These are phyloP conservation scores for Eremobia ochroleuca DNA, from an alignment of 2,888 invertebrate genomes.

Conservation along the genomic window DNA sequence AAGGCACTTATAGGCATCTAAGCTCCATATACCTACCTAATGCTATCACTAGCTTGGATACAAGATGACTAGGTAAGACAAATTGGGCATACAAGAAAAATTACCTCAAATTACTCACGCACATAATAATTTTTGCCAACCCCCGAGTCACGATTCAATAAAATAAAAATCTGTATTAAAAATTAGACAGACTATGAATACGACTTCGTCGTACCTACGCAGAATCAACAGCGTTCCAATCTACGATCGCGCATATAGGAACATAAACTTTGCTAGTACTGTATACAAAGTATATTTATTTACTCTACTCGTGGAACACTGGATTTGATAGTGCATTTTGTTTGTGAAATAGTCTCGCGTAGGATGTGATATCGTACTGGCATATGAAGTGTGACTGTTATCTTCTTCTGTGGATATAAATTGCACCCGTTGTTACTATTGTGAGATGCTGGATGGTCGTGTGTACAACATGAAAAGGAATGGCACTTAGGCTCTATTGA, in stretches of 20 bases:
- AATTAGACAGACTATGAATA: slow-evolving; percentile 76
- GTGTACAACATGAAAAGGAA: slow-evolving; percentile 77
- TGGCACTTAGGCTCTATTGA: slow-evolving; percentile 79
- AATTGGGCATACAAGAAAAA: neutral
- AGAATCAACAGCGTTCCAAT: slow-evolving; percentile 85
- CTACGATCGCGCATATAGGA: slow-evolving; percentile 74
- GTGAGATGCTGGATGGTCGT: slow-evolving; percentile 31
- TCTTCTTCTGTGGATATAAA: slow-evolving; percentile 27
- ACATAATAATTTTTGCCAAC: neutral
- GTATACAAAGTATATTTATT: slow-evolving; percentile 71
- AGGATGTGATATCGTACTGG: slow-evolving; percentile 22
- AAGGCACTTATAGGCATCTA: neutral
- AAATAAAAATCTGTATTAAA: neutral
- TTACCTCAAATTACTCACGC: neutral
- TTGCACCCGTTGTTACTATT: slow-evolving; percentile 32
- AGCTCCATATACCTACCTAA: neutral
- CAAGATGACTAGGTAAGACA: slow-evolving; percentile 1
- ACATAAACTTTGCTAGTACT: slow-evolving; percentile 59
- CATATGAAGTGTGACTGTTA: slow-evolving; percentile 17
- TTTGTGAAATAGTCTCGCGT: slow-evolving; percentile 34
- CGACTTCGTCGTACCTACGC: slow-evolving; percentile 72
- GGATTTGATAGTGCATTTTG: slow-evolving; percentile 45
- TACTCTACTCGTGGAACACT: slow-evolving; percentile 62
- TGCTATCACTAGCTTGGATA: neutral
- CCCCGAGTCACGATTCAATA: neutral